Conservation (phyloP, 1,140 invertebrate genomes). For the Apis cerana region DNA sequence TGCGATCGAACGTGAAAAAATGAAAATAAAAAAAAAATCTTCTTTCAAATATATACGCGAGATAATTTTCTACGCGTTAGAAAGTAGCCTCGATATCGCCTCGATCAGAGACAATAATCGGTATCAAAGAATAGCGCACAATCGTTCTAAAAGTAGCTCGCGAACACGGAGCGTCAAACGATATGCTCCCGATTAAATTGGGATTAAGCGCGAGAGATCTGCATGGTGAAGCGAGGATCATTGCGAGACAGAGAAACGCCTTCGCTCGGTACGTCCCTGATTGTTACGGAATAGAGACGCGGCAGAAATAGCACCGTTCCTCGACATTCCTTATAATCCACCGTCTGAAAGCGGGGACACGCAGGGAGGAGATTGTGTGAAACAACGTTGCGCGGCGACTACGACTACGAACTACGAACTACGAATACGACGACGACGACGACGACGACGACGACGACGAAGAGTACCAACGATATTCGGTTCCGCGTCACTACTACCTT, state of each 20-base stretch:
- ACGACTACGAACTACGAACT: neutral
- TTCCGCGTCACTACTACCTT: neutral
- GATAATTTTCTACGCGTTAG: neutral
- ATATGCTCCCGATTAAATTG: slow-evolving; percentile 4
- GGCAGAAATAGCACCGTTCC: slow-evolving; percentile 47
- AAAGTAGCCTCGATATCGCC: neutral
- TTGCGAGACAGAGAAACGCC: neutral
- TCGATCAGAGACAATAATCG: slow-evolving; percentile 32
- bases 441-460: neutral
- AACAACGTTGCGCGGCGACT: neutral
- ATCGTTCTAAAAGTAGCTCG: slow-evolving; percentile 37
- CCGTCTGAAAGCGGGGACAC: slow-evolving; percentile 14
- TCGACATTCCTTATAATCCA: slow-evolving; percentile 51
- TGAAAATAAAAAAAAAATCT: neutral
- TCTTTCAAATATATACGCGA: neutral
- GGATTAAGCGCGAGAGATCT: slow-evolving; percentile 6
- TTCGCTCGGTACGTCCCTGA: slow-evolving; percentile 27
- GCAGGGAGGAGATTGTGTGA: neutral
- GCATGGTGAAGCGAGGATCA: neutral
- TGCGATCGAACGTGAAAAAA: neutral
- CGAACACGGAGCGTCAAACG: neutral
- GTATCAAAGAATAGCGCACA: slow-evolving; percentile 24
- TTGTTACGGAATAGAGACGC: slow-evolving; percentile 43
- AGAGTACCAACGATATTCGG: neutral
- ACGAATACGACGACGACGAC: neutral